Conservation (phyloP, 2,888 invertebrate species). For the Schrankia costaestrigalis region DNA sequence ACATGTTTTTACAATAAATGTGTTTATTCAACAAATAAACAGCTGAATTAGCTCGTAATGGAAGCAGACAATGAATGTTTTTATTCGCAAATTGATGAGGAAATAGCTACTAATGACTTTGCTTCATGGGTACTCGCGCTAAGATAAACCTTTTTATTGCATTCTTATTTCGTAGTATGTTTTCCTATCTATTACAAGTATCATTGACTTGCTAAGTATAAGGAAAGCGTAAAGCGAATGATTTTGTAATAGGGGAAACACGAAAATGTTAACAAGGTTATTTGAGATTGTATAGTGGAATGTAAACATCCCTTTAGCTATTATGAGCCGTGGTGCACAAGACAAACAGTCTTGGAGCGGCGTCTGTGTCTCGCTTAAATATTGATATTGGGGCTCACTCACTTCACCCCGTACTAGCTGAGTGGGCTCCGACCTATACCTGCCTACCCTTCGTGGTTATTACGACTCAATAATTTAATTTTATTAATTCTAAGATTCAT, state of each 20-base stretch:
- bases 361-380: constrained; percentile 58
- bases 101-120: constrained; percentile 19
- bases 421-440: constrained; percentile 4
- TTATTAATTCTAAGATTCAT: constrained; percentile 23
- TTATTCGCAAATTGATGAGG: constrained; percentile 13
- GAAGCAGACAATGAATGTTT: neutral
- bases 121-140: constrained; percentile 11
- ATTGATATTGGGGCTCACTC: constrained; percentile 55
- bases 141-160: constrained; percentile 23
- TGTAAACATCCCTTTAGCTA: constrained; percentile 65
- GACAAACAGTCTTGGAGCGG: constrained; percentile 58
- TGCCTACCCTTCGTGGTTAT: constrained; percentile 19
- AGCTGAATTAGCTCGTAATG: neutral
- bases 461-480: constrained; percentile 36
- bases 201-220: constrained; percentile 27
- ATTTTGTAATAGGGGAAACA: constrained; percentile 25
- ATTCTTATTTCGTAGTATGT: constrained; percentile 24
- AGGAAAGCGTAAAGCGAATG: constrained; percentile 31
- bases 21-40: too few species aligned
- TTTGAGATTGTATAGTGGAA: constrained; percentile 60
- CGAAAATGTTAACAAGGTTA: constrained; percentile 64
- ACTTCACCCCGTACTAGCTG: constrained; percentile 6
- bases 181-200: constrained; percentile 19
- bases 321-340: constrained; percentile 66
- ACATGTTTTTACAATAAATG: too few species aligned